A percentile compares a stretch with the other conserved stretches of the same genome.
Evolutionary conservation across 2,888 invertebrate species (phyloP).

Genomic region (Antitype chi): DNA sequence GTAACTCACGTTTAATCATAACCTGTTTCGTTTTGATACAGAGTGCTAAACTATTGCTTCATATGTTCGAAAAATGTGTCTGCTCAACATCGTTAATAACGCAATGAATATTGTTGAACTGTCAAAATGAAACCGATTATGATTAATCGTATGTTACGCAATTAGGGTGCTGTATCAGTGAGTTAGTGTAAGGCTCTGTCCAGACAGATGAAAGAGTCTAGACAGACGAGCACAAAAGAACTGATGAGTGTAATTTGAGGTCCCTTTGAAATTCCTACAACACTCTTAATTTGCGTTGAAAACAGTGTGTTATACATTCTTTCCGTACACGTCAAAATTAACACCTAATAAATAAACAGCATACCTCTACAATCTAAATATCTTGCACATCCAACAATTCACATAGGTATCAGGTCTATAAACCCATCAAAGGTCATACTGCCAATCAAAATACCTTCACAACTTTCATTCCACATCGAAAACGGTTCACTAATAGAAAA

Average conservation of each 20-base stretch:
- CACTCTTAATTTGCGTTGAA: background rate
- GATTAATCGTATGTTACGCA: no score
- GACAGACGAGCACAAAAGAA: background rate
- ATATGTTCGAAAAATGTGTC: no score
- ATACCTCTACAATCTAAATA: slow-evolving; percentile 58
- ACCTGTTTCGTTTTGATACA: no score
- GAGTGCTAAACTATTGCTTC: no score
- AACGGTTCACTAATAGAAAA: slow-evolving; percentile 77
- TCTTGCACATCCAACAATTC: slow-evolving; percentile 63
- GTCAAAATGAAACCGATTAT: no score
- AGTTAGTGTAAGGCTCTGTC: no score
- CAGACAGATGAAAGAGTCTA: no score
- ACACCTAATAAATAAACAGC: slow-evolving; percentile 61
- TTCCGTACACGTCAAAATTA: slow-evolving; percentile 48
- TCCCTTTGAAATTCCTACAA: background rate
- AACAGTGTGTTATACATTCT: background rate
- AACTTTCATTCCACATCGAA: slow-evolving; percentile 75
- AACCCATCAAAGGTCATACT: slow-evolving; percentile 77
- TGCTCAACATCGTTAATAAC: no score
- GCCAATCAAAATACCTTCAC: slow-evolving; percentile 82
- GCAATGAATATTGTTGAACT: no score
- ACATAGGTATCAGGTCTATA: slow-evolving; percentile 67
- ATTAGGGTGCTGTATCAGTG: no score
- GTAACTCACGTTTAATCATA: no score
- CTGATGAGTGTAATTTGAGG: background rate